Conservation (phyloP, 2,888 invertebrate species). For the Drosophila melanocephala region DNA sequence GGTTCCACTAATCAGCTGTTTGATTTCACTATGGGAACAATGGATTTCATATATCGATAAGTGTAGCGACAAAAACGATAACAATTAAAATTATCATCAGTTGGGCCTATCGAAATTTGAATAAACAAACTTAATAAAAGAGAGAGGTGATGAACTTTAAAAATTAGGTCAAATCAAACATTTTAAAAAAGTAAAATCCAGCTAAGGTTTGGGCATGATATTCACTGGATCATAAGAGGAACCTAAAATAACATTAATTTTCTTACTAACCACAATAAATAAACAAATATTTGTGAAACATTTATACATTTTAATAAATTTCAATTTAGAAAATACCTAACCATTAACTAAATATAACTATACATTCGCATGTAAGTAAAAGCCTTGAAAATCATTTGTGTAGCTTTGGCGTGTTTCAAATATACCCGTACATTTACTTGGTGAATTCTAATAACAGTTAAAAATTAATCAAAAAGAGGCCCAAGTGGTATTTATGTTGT, state of each 20-base stretch:
- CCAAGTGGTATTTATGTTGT: constrained; percentile 10
- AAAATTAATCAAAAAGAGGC: constrained; percentile 51
- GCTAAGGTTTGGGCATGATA: neutral
- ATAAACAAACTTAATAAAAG: neutral
- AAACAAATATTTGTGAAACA: neutral
- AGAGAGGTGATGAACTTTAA: neutral
- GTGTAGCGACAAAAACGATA: neutral
- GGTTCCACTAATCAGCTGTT: constrained; percentile 22
- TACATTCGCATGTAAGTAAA: neutral
- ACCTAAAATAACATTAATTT: neutral
- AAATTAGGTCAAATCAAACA: neutral
- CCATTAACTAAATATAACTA: neutral
- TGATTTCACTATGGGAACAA: neutral
- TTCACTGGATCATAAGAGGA: neutral
- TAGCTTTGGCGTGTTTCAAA: constrained; percentile 27
- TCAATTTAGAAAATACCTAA: neutral
- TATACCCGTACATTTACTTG: constrained; percentile 4
- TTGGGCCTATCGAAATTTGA: neutral
- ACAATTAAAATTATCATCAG: neutral
- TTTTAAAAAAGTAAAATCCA: neutral
- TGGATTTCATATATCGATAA: constrained; percentile 4
- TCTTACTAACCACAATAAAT: neutral
- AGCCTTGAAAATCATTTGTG: constrained; percentile 8
- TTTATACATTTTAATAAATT: constrained; percentile 7
- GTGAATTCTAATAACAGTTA: constrained; percentile 46